Percentiles rank a stretch among this genome's conserved stretches.
Evolutionary conservation across 2,113 vertebrate genomes (phyloP).

Genomic region (Myrmecophaga tridactyla): DNA sequence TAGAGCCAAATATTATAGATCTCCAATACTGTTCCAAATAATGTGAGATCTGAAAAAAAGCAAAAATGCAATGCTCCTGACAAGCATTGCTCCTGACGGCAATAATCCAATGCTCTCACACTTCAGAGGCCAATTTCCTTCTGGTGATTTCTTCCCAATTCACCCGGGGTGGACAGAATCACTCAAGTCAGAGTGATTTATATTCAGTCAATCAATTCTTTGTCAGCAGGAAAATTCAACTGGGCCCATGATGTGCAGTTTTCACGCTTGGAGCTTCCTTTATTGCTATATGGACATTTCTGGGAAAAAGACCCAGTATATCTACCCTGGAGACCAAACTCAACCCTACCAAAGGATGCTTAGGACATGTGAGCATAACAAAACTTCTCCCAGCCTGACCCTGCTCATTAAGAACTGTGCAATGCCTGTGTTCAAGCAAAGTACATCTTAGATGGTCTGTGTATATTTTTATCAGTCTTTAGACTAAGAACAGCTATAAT

Average conservation of each 20-base stretch:
- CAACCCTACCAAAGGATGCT: slow-evolving; percentile 69
- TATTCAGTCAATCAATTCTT: slow-evolving; percentile 70
- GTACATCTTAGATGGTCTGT: slow-evolving; percentile 7
- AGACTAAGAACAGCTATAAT: neutral
- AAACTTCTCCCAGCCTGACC: slow-evolving; percentile 64
- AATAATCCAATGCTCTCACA: slow-evolving; percentile 65
- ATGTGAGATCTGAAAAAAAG: neutral
- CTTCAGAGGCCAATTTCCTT: slow-evolving; percentile 72
- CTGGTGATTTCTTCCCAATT: slow-evolving; percentile 65
- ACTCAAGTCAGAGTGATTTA: slow-evolving; percentile 68
- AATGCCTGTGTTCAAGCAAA: slow-evolving; percentile 5
- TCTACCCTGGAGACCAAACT: slow-evolving; percentile 74
- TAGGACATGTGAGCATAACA: slow-evolving; percentile 64
- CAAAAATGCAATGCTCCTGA: slow-evolving; percentile 29
- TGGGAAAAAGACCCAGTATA: slow-evolving; percentile 67
- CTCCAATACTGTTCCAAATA: neutral
- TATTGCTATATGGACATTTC: slow-evolving; percentile 71
- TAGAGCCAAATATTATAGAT: neutral
- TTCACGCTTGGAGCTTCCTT: slow-evolving; percentile 74
- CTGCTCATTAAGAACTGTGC: slow-evolving; percentile 50
- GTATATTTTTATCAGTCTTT: slow-evolving; percentile 66
- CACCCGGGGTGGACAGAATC: slow-evolving; percentile 61
- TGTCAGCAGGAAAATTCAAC: slow-evolving; percentile 68
- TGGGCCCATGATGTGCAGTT: slow-evolving; percentile 64
- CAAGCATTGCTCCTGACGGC: slow-evolving; percentile 59